phyloP scores from a whole-genome alignment of 2,797 vertebrate species.

The Liparis tanakae region DNA sequence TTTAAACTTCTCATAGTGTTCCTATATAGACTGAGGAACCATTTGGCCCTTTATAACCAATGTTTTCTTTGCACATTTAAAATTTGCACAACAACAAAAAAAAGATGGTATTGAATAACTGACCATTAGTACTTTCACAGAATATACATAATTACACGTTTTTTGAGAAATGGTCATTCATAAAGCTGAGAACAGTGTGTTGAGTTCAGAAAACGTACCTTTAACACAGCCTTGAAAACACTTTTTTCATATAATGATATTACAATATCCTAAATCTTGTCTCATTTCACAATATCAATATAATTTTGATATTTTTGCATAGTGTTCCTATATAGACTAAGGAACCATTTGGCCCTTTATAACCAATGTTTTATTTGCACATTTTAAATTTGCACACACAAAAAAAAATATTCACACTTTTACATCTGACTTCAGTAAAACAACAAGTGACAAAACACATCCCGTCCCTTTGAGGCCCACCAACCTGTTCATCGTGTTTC shows the following conservation, averaged over 20 bases:
- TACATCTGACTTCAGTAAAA: background rate
- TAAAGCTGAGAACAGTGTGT: background rate
- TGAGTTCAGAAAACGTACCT: too few relatives aligned
- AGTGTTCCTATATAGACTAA: slow-evolving; percentile 1
- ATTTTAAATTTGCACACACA: background rate
- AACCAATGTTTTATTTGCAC: background rate
- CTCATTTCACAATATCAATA: background rate
- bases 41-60: background rate
- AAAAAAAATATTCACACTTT: background rate
- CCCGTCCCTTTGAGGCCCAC: background rate
- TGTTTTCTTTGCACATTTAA: background rate
- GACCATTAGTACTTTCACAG: background rate
- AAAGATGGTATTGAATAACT: background rate
- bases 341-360: background rate
- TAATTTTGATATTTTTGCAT: background rate
- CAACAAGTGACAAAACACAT: background rate
- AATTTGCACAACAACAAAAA: background rate
- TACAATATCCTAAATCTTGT: background rate
- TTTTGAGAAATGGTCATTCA: background rate
- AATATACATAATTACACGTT: background rate
- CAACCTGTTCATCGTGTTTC: background rate
- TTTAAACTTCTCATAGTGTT: background rate
- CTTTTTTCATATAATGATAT: background rate
- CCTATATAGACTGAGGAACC: slow-evolving; percentile 1
- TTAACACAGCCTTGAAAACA: background rate